Percentiles rank a stretch among this genome's conserved stretches.
These are phyloP conservation scores for Pomatostomus ruficeps DNA, from an alignment of 2,113 vertebrate genomes.

Conservation along the genomic window DNA sequence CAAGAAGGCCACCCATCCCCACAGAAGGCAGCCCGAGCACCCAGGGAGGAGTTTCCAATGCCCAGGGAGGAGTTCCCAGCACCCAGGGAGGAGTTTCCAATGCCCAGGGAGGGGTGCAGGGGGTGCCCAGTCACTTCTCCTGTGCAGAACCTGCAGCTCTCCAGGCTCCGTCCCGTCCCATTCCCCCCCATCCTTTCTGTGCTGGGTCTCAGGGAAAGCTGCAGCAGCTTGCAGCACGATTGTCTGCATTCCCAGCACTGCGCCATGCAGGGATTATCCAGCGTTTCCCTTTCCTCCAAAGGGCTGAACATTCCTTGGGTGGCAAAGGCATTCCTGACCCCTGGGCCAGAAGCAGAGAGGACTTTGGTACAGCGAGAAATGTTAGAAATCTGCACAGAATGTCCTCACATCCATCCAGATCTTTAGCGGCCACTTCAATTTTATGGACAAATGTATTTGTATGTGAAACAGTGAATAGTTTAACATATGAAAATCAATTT, in stretches of 20 bases:
- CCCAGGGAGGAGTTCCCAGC: not conserved
- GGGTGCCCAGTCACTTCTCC: accelerated
- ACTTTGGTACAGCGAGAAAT: not conserved
- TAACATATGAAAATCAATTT: not conserved
- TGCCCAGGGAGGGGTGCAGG: not conserved
- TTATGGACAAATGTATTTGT: not conserved
- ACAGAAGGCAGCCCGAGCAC: not conserved
- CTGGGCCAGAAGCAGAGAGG: not conserved
- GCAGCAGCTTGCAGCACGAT: not conserved
- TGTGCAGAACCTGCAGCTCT: not conserved
- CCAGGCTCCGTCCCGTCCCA: not conserved
- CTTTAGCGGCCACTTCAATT: not conserved
- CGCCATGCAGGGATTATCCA: not conserved
- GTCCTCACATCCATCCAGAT: not conserved
- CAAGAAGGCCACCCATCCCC: too few relatives aligned
- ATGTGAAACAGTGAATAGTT: not conserved
- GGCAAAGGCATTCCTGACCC: not conserved
- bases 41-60: too few relatives aligned
- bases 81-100: too few relatives aligned
- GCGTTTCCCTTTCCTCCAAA: not conserved
- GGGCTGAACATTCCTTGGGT: not conserved
- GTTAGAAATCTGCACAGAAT: not conserved
- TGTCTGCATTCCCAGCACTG: accelerated
- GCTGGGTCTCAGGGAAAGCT: not conserved
- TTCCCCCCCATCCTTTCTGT: too few relatives aligned